Evolutionary conservation across 2,888 invertebrate genomes (phyloP).

Genomic region (Hydriomena furcata): DNA sequence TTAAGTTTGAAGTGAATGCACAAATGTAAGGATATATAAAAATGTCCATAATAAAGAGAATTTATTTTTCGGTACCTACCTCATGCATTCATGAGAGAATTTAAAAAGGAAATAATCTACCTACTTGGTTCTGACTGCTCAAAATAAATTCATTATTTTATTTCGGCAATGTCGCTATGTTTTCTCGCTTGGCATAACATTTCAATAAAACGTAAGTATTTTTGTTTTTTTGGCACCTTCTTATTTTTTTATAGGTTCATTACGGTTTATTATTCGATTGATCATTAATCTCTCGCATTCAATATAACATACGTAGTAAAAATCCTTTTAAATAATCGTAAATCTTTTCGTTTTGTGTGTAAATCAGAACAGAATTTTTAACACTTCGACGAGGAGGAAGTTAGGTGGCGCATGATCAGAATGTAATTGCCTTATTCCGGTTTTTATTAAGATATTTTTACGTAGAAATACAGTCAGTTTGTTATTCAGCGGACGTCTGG

Average conservation of each 20-base stretch:
- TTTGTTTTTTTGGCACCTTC: slow-evolving; percentile 30
- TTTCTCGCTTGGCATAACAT: slow-evolving; percentile 12
- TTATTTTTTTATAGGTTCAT: slow-evolving; percentile 23
- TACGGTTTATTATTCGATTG: too few relatives aligned
- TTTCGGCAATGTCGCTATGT: slow-evolving; percentile 16
- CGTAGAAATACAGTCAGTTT: slow-evolving; percentile 67
- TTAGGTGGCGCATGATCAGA: slow-evolving; percentile 72
- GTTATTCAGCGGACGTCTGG: slow-evolving; percentile 73
- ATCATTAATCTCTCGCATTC: slow-evolving; percentile 27
- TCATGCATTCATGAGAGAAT: slow-evolving; percentile 36
- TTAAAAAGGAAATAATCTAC: slow-evolving; percentile 27
- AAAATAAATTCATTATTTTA: slow-evolving; percentile 25
- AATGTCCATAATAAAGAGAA: slow-evolving; percentile 61
- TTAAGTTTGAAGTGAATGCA: slow-evolving; percentile 82
- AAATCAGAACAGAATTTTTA: slow-evolving; percentile 65
- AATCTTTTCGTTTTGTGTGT: slow-evolving; percentile 61
- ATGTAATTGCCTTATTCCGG: slow-evolving; percentile 72
- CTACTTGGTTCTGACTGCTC: slow-evolving; percentile 29
- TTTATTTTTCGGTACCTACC: slow-evolving; percentile 52
- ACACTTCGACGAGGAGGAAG: slow-evolving; percentile 67
- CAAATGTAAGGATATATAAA: slow-evolving; percentile 78
- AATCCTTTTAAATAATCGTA: slow-evolving; percentile 68
- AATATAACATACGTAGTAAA: slow-evolving; percentile 42
- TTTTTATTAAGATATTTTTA: slow-evolving; percentile 78
- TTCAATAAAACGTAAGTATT: slow-evolving; percentile 15